Evolutionary conservation across 2,797 vertebrate genomes (phyloP), one percentile per base, ranked within the genome.

Genomic region (Phataginus tricuspis): DNA sequence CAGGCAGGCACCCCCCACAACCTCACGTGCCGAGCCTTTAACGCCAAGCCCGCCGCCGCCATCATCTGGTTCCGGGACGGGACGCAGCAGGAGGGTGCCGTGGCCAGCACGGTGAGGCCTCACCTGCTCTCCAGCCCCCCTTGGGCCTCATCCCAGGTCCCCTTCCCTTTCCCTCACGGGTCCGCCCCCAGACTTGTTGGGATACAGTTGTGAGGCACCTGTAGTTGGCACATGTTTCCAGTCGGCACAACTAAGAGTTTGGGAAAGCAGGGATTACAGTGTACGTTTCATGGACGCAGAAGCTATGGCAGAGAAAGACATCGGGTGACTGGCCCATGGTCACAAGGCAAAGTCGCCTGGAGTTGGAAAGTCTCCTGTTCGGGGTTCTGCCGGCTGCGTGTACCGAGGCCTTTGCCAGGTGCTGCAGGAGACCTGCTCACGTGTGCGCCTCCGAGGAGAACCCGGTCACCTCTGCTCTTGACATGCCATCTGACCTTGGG

Each of bases 21-120:
- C 98, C 99, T 99, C 98, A 99, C 99, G 0, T 99, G 99, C 92
- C 98, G 99, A 86, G 99, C 99, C 4, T 98, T 99, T 31, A 99
- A 99, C 0, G 99, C 99, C 98, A 99, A 99, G 96, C 99, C 99
- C 0, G 99, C 99, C 0, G 99, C 99, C 1, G 98, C 98, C 90
- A 99, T 99, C 94, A 97, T 99, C 97, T 99, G 99, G 99, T 99
- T 99, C 98, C 99, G 99, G 23, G 99, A 99, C 0, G 99, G 99
- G 72, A 96, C 98, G 0, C 96, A 98, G 55, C 98, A 99, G 97
- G 99, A 99, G 0, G 99, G 99, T 0, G 99, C 99, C 3, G 85
- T 98, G 97, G 99, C 99, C 86, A 99, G 98, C 97, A 99, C 99
- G 98, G 99, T 99, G 98, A 98, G 98, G 59, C 45, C 55, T 4